Base-by-base conservation (phyloP, 2,888 invertebrate genomes). In the Lydus trimaculatus region DNA sequence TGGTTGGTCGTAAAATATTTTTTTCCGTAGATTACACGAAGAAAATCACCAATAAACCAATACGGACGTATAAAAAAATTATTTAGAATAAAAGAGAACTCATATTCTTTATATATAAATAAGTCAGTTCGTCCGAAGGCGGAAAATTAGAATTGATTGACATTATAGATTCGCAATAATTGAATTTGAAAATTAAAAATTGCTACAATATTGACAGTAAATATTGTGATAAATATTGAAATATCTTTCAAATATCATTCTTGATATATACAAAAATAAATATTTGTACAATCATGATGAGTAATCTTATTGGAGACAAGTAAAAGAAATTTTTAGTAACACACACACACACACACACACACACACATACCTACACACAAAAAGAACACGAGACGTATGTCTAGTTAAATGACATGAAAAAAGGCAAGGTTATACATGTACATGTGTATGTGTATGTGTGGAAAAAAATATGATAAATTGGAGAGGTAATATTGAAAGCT, bases 21-120 rank as follows among this genome's bases (percentile, higher is more conserved):
- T 48, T n/a, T 48, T 48, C 20, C 43, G 17, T 43, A 48, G 20
- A 48, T 48, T 48, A 48, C 20, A 11, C 20, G n/a, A 48, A 48
- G 48, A 48, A 48, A 48, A 48, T 48, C n/a, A n/a, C 20, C 48
- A 48, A 48, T 48, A 48, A 48, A 48, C 48, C 48, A 8, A 48
- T 48, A 48, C 9, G 8, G 20, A 17, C 20, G 2, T 20, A n/a
- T 17, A 28, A 28, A 36, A 36, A 36, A 36, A 13, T 20, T 48
- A 6, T 13, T 11, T 1, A 17, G 17, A 43, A 43, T 43, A 43
- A 43, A 43, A 43, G 6, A 36, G 13, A 36, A 36, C 36, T 11
- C 15, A 36, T 11, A 11, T 11, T 33, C 33, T 11, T 7, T n/a
- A n/a, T n/a, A n/a, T n/a, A n/a, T n/a, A n/a, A n/a, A n/a, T n/a